Conservation (phyloP, 2,797 vertebrate species). For the Xenopus petersii region DNA sequence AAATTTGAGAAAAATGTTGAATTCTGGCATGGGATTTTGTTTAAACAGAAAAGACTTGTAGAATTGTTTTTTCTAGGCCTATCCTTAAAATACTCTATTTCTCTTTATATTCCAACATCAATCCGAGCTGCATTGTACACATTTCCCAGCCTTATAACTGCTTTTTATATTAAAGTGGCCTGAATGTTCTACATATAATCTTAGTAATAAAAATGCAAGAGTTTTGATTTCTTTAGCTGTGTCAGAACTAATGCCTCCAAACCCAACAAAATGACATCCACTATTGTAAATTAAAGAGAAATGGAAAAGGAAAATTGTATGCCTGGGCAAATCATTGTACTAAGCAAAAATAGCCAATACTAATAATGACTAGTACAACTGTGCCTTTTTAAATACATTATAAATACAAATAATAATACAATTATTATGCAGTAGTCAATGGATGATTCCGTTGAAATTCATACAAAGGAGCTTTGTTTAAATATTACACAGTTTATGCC, state of each 20-base stretch:
- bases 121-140: background rate
- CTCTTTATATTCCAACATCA: conserved; percentile 1
- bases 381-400: background rate
- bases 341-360: background rate
- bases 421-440: background rate
- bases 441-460: background rate
- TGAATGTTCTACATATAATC: conserved; percentile 16
- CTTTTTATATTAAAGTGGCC: conserved; percentile 9
- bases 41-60: background rate
- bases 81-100: background rate
- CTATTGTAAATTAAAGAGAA: conserved; percentile 7
- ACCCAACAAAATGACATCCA: conserved; percentile 16
- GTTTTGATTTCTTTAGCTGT: conserved; percentile 20
- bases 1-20: no score
- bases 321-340: conserved; percentile 3
- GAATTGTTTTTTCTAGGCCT: background rate
- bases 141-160: conserved; percentile 2
- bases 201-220: conserved; percentile 26
- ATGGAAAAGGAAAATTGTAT: conserved; percentile 1
- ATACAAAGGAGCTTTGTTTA: no score
- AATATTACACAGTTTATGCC: no score
- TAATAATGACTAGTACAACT: background rate
- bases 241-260: conserved; percentile 20
- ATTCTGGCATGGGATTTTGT: no score
- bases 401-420: no score